Conservation (phyloP, 2,888 invertebrate genomes). For the Diploptera punctata region DNA sequence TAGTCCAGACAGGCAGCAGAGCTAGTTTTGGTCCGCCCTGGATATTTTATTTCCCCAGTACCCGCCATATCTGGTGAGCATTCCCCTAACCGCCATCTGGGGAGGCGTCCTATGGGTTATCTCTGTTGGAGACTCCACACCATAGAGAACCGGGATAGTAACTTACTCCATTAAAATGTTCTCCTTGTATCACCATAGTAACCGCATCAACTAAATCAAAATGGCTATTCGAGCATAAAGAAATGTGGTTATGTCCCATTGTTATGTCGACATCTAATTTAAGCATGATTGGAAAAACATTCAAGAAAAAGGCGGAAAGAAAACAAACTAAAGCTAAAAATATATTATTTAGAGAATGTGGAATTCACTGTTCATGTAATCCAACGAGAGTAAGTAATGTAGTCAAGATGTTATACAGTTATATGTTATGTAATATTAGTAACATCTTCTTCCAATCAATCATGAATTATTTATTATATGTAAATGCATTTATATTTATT, state of each 20-base stretch:
- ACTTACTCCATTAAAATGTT: too few relatives aligned
- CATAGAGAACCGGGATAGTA: too few relatives aligned
- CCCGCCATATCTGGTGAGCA: too few relatives aligned
- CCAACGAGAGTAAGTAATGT: constrained; percentile 50
- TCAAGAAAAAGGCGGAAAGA: not conserved
- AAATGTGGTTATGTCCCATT: not conserved
- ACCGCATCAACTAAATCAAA: not conserved
- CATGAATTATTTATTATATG: not conserved
- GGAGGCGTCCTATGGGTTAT: too few relatives aligned
- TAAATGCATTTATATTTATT: constrained; percentile 45
- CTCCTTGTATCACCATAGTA: not conserved
- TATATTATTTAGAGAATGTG: constrained; percentile 51
- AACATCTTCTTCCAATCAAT: too few relatives aligned
- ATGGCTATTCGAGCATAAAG: constrained; percentile 15
- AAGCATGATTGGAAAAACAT: not conserved
- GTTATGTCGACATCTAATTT: not conserved
- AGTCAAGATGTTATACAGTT: not conserved
- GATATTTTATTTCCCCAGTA: too few relatives aligned
- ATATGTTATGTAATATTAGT: not conserved
- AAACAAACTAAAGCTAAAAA: constrained; percentile 33
- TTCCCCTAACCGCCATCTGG: too few relatives aligned
- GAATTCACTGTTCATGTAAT: constrained; percentile 50
- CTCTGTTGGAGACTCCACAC: too few relatives aligned
- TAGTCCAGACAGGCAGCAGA: too few relatives aligned
- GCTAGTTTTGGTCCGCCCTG: too few relatives aligned